Evolutionary conservation across 2,888 invertebrate genomes (phyloP).

Genomic region (Yponomeuta plumbellus): DNA sequence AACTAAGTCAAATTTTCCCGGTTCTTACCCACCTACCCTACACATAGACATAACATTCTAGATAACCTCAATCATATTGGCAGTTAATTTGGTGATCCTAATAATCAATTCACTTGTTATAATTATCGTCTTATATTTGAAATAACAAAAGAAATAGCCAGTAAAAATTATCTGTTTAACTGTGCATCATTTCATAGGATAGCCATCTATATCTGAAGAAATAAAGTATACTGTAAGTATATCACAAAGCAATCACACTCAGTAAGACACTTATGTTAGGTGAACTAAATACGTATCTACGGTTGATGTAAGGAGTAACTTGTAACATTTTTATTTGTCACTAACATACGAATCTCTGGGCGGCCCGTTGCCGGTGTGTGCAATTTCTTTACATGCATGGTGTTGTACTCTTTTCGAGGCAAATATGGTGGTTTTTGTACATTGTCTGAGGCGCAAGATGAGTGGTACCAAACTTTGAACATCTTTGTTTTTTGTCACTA

Average conservation of each 20-base stretch:
- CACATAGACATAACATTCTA: conserved; percentile 8
- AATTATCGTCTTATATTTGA: conserved; percentile 31
- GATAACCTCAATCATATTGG: conserved; percentile 5
- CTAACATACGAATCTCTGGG: conserved; percentile 36
- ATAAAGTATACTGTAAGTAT: conserved; percentile 77
- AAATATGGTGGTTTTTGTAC: conserved; percentile 54
- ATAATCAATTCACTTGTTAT: conserved; percentile 8
- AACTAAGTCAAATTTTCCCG: neutral
- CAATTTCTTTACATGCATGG: conserved; percentile 60
- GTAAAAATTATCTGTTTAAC: conserved; percentile 85
- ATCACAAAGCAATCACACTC: conserved; percentile 75
- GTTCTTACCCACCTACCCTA: neutral
- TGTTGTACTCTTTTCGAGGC: conserved; percentile 58
- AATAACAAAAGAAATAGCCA: conserved; percentile 70
- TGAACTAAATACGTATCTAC: conserved; percentile 52
- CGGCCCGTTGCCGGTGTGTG: conserved; percentile 36
- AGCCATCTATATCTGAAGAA: conserved; percentile 79
- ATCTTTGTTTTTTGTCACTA: neutral
- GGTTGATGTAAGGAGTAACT: conserved; percentile 44
- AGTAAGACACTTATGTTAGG: conserved; percentile 72
- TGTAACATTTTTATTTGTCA: conserved; percentile 44
- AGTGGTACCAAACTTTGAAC: conserved; percentile 39
- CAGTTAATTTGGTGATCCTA: neutral
- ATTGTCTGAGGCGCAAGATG: conserved; percentile 33
- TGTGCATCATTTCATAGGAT: conserved; percentile 85